Evolutionary conservation across 2,797 vertebrate species (phyloP).

Genomic region (Tenualosa ilisha): DNA sequence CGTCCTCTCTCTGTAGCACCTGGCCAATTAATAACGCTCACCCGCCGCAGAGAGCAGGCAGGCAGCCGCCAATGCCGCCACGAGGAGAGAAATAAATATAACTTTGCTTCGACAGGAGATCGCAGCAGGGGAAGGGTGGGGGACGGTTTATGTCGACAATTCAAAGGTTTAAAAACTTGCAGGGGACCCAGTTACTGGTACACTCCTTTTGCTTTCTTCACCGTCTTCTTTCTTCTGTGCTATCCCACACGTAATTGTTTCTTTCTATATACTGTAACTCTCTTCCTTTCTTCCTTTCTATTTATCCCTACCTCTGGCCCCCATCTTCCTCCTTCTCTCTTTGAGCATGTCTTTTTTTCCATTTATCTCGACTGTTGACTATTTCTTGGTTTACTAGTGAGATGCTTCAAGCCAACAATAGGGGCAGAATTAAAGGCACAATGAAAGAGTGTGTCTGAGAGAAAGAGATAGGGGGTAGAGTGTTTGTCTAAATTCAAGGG

Average conservation of each 20-base stretch:
- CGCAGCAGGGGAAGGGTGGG: background rate
- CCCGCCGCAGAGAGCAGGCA: conserved; percentile 25
- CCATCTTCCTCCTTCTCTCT: background rate
- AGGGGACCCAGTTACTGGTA: conserved; percentile 23
- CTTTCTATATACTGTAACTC: background rate
- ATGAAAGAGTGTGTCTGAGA: conserved; percentile 12
- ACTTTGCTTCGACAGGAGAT: background rate
- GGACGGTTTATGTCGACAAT: conserved; percentile 32
- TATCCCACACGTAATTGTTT: background rate
- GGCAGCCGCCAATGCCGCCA: background rate
- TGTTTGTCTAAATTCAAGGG: conserved; percentile 50
- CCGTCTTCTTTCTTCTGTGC: background rate
- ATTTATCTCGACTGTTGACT: background rate
- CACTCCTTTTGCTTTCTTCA: background rate
- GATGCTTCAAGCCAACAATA: conserved; percentile 34
- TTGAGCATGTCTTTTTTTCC: background rate
- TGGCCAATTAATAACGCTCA: conserved; percentile 56
- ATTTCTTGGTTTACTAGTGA: conserved; percentile 37
- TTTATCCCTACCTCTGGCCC: background rate
- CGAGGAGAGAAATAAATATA: background rate
- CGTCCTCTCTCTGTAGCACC: conserved; percentile 40
- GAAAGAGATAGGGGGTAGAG: conserved; percentile 24
- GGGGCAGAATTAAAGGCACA: conserved; percentile 22
- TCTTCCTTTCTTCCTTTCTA: conserved; percentile 18
- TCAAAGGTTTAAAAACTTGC: conserved; percentile 44